Base-by-base conservation (phyloP, 2,797 vertebrate genomes). In the Cercopithecus mitis region DNA sequence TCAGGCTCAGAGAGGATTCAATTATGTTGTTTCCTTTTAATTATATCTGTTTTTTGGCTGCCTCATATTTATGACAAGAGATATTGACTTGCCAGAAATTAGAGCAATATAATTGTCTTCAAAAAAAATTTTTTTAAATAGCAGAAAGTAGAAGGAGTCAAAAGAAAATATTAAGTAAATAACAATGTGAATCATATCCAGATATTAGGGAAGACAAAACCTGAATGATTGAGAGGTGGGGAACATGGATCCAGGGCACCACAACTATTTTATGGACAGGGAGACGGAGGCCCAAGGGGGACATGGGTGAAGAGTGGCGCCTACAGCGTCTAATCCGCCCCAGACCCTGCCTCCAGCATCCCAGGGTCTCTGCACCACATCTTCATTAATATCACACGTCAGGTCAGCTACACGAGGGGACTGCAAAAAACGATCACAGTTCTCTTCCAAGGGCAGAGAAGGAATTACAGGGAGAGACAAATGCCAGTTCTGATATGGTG, bases 61-160 rank as follows among this genome's bases (percentile, higher is more conserved):
- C 9, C 19, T 64, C 52, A 20, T 52, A 58, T 82, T 58, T 91
- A 67, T 27, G 22, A 61, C 24, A 58, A 57, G 58, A 67, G 12
- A 41, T 47, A 41, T 20, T 92, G 4, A 10, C 72, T 88, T 92
- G 15, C 5, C 27, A 80, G 64, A 45, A 47, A 64, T 50, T n/a
- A 30, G 0, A 92, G 7, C 3, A 72, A 87, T 33, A 70, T 2
- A 22, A 45, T 70, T 94, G 41, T 64, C 88, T 95, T 67, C 17
- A n/a, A 88, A 95, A 90, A 47, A 80, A 81, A 1, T 39, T 39
- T 39, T 47, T 75, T 76, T 41, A 75, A 70, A 89, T 72, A 88
- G 22, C 39, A 79, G 10, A 76, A 86, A 85, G 39, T 43, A 81
- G 5, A 84, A 73, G 8, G 36, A 94, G 4, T 55, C 41, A 77